These are phyloP conservation scores for Pica pica DNA, from an alignment of 2,113 vertebrate species.

Conservation along the genomic window DNA sequence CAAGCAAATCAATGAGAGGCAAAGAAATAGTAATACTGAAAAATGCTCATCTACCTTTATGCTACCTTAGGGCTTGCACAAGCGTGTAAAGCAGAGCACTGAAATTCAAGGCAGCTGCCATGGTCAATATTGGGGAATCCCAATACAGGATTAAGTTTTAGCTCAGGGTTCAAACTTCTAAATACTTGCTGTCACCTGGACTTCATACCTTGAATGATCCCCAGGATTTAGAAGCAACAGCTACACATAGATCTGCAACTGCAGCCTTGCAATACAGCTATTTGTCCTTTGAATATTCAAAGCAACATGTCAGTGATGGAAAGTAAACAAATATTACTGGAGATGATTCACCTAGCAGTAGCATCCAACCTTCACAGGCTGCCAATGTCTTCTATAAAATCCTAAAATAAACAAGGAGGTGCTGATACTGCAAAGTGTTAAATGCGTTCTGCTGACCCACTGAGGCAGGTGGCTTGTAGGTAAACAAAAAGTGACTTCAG, in stretches of 20 bases:
- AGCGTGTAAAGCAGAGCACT: neutral
- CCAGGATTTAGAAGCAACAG: neutral
- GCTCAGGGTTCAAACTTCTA: neutral
- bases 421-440: neutral
- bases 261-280: neutral
- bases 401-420: neutral
- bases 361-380: neutral
- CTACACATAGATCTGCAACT: neutral
- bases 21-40: neutral
- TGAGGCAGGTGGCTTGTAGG: neutral
- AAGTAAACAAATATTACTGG: neutral
- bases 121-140: neutral
- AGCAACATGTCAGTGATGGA: neutral
- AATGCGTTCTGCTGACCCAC: neutral
- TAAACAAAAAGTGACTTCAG: neutral
- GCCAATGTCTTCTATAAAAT: neutral
- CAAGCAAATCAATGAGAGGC: neutral
- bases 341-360: neutral
- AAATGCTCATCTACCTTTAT: neutral
- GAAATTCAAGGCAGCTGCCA: neutral
- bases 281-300: neutral
- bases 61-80: neutral
- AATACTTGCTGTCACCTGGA: neutral
- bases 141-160: neutral
- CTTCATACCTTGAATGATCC: neutral